Percentiles rank a stretch among this genome's conserved stretches.
These are phyloP conservation scores for Pomacea maculata DNA, from an alignment of 1,140 invertebrate species.

Conservation along the genomic window DNA sequence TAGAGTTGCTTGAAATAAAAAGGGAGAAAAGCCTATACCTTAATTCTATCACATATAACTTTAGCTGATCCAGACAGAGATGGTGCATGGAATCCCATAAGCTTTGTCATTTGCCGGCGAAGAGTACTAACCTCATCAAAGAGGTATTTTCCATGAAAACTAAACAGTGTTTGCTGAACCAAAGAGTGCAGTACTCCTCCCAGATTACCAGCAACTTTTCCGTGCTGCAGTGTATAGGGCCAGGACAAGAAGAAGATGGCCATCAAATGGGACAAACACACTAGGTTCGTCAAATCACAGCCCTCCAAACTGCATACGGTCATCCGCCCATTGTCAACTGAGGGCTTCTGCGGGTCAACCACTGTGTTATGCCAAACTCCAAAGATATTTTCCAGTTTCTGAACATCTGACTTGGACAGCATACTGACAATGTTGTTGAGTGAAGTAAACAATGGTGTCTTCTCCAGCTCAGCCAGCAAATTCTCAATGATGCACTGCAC, in stretches of 20 bases:
- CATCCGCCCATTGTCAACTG: too few species aligned
- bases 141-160: background rate
- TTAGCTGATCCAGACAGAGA: too few species aligned
- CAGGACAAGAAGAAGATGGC: slow-evolving; percentile 9
- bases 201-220: background rate
- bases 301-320: too few species aligned
- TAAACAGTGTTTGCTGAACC: background rate
- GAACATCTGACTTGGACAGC: background rate
- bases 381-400: slow-evolving; percentile 13
- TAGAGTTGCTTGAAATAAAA: too few species aligned
- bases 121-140: slow-evolving; percentile 4
- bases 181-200: background rate
- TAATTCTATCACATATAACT: too few species aligned
- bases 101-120: slow-evolving; percentile 5
- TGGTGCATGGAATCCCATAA: slow-evolving; percentile 10
- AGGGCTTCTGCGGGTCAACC: background rate
- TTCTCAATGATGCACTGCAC: slow-evolving; percentile 6
- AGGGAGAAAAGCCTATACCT: too few species aligned
- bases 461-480: background rate
- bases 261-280: slow-evolving; percentile 16
- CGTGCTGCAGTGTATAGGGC: background rate
- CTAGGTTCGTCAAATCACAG: background rate
- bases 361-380: background rate
- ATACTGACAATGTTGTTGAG: background rate
- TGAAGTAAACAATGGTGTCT: background rate